Evolutionary conservation across 2,888 invertebrate genomes (phyloP).

Genomic region (Thereva nobilitata): DNA sequence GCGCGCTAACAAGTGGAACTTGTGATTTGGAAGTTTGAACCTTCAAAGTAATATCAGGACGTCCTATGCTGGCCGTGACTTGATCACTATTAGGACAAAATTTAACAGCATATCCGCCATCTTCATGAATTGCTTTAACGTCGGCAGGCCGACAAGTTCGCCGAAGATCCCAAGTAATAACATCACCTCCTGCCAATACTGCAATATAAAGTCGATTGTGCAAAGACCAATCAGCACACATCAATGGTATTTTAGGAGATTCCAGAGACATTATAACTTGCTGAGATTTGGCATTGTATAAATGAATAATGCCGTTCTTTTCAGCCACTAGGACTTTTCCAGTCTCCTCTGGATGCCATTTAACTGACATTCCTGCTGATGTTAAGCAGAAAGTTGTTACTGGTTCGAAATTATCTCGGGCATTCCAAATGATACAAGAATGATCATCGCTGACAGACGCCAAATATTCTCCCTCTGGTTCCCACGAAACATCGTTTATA

Average conservation of each 20-base stretch:
- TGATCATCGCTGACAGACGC: constrained; percentile 80
- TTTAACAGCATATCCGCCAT: constrained; percentile 65
- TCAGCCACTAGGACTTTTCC: constrained; percentile 75
- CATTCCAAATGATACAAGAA: constrained; percentile 71
- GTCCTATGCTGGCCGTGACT: constrained; percentile 69
- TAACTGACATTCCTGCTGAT: constrained; percentile 69
- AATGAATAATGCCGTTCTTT: constrained; percentile 72
- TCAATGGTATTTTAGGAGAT: constrained; percentile 64
- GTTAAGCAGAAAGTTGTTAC: constrained; percentile 66
- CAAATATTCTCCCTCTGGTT: constrained; percentile 68
- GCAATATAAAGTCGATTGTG: constrained; percentile 63
- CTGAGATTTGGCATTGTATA: constrained; percentile 72
- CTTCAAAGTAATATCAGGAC: constrained; percentile 68
- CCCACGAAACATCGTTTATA: constrained; percentile 71
- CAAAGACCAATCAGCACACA: constrained; percentile 72
- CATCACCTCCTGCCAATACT: constrained; percentile 68
- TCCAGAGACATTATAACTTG: constrained; percentile 70
- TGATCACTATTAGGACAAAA: constrained; percentile 68
- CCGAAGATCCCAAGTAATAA: constrained; percentile 70
- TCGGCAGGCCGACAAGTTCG: constrained; percentile 67
- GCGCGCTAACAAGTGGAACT: constrained; percentile 61
- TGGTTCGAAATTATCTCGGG: constrained; percentile 60
- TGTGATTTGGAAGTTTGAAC: constrained; percentile 65
- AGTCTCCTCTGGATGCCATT: constrained; percentile 72
- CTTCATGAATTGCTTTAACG: constrained; percentile 65